Conservation (phyloP, 2,888 invertebrate genomes). For the Andrena dorsata region DNA sequence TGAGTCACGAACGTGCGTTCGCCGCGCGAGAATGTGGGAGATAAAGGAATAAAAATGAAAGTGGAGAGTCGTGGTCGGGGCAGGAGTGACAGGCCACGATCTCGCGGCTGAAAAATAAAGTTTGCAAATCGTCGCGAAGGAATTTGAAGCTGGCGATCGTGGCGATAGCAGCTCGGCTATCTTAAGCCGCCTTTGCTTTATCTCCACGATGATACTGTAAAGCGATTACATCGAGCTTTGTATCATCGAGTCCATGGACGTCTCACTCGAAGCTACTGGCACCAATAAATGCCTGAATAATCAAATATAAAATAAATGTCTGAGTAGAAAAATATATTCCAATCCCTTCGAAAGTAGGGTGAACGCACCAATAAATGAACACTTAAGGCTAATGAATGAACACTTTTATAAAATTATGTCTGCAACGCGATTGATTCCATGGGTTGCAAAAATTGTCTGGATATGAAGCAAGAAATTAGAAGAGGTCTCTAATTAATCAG, state of each 20-base stretch:
- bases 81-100: conserved; percentile 19
- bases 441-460: no score
- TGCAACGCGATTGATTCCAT: no score
- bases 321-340: neutral
- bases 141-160: conserved; percentile 44
- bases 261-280: conserved; percentile 1
- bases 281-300: no score
- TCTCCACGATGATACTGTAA: conserved; percentile 21
- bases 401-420: no score
- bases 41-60: conserved; percentile 41
- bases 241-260: neutral
- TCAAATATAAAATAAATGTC: no score
- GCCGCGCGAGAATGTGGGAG: conserved; percentile 1
- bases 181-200: conserved; percentile 20
- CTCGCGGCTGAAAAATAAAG: conserved; percentile 20
- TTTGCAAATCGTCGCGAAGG: conserved; percentile 51
- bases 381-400: no score
- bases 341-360: neutral
- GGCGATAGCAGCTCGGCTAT: conserved; percentile 26
- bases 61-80: conserved; percentile 4
- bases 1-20: conserved; percentile 3
- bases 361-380: no score
- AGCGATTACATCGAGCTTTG: conserved; percentile 18
- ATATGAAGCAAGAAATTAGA: no score
- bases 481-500: no score